Conservation (phyloP, 2,888 invertebrate genomes). For the Acleris literana region DNA sequence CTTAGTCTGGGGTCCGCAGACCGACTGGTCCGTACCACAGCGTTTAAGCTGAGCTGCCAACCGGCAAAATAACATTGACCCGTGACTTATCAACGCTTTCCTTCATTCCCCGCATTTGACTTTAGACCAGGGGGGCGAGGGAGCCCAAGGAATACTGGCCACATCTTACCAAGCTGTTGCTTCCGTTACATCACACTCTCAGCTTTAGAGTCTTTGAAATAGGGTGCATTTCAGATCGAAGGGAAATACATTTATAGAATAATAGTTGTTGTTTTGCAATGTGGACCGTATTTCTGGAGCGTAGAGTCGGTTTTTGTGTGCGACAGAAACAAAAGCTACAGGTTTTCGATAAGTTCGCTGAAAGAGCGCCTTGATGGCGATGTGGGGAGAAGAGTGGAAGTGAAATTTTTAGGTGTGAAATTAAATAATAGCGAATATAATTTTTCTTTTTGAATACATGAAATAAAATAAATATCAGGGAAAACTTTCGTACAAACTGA, state of each 20-base stretch:
- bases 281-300: rapidly evolving
- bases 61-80: constrained; percentile 57
- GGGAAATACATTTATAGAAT: constrained; percentile 1
- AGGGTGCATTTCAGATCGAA: constrained; percentile 40
- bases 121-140: constrained; percentile 45
- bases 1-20: constrained; percentile 46
- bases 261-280: constrained; percentile 7
- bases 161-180: constrained; percentile 54
- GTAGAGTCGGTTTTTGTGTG: constrained; percentile 41
- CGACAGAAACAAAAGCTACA: constrained; percentile 63
- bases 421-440: no score
- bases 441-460: no score
- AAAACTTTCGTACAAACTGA: no score
- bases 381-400: constrained; percentile 46
- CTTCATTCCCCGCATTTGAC: constrained; percentile 52
- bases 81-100: constrained; percentile 50
- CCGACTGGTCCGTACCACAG: constrained; percentile 50
- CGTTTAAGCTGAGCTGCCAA: constrained; percentile 49
- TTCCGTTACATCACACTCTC: constrained; percentile 2
- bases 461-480: no score
- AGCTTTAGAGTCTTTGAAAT: not conserved
- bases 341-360: constrained; percentile 75
- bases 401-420: constrained; percentile 39
- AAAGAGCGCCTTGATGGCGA: constrained; percentile 58
- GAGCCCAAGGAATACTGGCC: constrained; percentile 51